Evolutionary conservation across 2,888 invertebrate species (phyloP).

Genomic region (Halictus ligatus): DNA sequence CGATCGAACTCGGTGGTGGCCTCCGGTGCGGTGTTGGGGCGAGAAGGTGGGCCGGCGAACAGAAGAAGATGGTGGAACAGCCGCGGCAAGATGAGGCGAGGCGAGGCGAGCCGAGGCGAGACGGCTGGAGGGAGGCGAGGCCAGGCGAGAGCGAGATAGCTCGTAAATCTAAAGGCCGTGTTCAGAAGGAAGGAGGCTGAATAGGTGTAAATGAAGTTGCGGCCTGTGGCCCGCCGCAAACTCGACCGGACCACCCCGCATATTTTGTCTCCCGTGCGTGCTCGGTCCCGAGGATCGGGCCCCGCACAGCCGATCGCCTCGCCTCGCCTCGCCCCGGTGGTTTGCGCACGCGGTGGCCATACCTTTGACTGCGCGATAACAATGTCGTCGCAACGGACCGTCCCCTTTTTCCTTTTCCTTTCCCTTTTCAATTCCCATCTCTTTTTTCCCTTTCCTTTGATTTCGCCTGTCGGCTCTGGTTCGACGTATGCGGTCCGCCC

Average conservation of each 20-base stretch:
- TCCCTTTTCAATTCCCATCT: conserved; percentile 1
- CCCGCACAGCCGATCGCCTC: conserved; percentile 26
- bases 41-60: conserved; percentile 34
- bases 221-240: conserved; percentile 76
- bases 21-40: conserved; percentile 34
- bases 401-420: conserved; percentile 15
- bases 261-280: conserved; percentile 71
- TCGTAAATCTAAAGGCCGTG: conserved; percentile 79
- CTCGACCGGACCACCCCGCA: conserved; percentile 77
- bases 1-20: conserved; percentile 47
- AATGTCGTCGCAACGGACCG: conserved; percentile 36
- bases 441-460: neutral
- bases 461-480: neutral
- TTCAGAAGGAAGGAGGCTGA: conserved; percentile 75
- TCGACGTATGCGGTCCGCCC: conserved; percentile 25
- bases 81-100: conserved; percentile 10
- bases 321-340: conserved; percentile 21
- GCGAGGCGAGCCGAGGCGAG: conserved; percentile 45
- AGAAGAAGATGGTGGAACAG: conserved; percentile 39
- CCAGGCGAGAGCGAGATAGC: conserved; percentile 72
- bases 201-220: conserved; percentile 84
- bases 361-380: conserved; percentile 49
- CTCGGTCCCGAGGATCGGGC: conserved; percentile 24
- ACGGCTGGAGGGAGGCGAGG: conserved; percentile 23
- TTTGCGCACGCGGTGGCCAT: conserved; percentile 59